These are phyloP conservation scores for Mobula hypostoma DNA, from an alignment of 2,113 vertebrate genomes.

Conservation along the genomic window DNA sequence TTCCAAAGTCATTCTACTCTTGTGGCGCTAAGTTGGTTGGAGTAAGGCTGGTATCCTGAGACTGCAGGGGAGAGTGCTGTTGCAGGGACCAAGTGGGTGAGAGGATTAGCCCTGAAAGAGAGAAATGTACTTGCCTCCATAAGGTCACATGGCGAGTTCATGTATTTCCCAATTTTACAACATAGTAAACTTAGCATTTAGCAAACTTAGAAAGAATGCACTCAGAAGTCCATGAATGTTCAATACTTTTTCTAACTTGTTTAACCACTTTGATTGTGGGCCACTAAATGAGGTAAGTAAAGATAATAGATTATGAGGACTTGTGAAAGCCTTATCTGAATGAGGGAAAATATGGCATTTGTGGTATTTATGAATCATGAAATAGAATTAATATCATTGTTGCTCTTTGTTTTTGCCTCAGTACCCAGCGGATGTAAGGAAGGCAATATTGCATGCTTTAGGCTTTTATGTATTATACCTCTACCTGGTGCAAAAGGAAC, in stretches of 20 bases:
- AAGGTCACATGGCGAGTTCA: not conserved
- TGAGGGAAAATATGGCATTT: not conserved
- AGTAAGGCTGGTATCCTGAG: not conserved
- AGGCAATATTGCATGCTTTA: not conserved
- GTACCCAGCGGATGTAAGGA: not conserved
- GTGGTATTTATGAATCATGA: not conserved
- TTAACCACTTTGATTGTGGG: not conserved
- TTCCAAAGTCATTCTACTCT: not conserved
- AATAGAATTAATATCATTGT: not conserved
- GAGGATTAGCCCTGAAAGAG: not conserved
- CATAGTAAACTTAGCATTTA: not conserved
- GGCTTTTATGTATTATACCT: not conserved
- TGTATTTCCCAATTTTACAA: not conserved
- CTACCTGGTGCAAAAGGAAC: not conserved
- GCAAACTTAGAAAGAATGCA: not conserved
- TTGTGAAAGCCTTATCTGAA: not conserved
- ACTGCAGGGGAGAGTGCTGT: not conserved
- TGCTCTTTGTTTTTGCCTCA: not conserved
- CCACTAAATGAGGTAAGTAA: not conserved
- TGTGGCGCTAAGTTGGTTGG: not conserved
- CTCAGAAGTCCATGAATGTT: not conserved
- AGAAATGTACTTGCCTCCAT: not conserved
- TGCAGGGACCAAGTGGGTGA: not conserved
- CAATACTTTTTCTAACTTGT: not conserved
- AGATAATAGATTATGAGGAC: not conserved